phyloP scores from a whole-genome alignment of 2,888 invertebrate species.

The Nebria brevicollis region DNA sequence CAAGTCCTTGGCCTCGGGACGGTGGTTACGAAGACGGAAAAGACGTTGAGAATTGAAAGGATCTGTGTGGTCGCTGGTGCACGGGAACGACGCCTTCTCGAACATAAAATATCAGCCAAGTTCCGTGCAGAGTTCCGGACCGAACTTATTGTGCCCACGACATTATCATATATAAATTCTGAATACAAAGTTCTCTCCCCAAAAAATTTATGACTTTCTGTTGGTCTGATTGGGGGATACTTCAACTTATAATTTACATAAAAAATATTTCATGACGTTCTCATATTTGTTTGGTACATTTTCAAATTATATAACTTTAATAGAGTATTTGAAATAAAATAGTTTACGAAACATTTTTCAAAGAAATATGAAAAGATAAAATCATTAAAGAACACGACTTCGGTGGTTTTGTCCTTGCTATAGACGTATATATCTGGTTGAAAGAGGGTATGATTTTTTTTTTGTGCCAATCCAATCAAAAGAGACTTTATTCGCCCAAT shows the following conservation, averaged over 20 bases:
- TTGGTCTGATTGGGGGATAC: constrained; percentile 43
- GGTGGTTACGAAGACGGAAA: neutral
- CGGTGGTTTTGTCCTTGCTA: constrained; percentile 37
- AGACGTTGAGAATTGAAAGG: constrained; percentile 19
- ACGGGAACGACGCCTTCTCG: constrained; percentile 1
- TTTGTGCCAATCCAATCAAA: constrained; percentile 46
- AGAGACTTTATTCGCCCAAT: constrained; percentile 47
- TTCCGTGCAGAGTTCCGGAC: constrained; percentile 34
- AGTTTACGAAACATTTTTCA: constrained; percentile 11
- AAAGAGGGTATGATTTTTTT: constrained; percentile 44
- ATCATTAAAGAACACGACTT: constrained; percentile 37
- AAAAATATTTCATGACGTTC: too few species aligned
- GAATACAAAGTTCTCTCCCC: constrained; percentile 32
- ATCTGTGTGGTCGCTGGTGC: neutral
- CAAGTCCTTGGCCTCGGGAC: neutral
- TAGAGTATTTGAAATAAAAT: too few species aligned
- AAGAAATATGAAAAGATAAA: constrained; percentile 32
- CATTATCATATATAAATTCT: constrained; percentile 45
- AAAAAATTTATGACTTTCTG: constrained; percentile 33
- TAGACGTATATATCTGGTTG: constrained; percentile 35
- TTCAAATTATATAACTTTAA: too few species aligned
- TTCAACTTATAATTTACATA: constrained; percentile 1
- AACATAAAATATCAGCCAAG: constrained; percentile 36
- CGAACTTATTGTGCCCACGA: constrained; percentile 39
- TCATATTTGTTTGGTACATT: too few species aligned